Conservation (phyloP, 1,140 invertebrate genomes). For the Aphaenogaster rudis region DNA sequence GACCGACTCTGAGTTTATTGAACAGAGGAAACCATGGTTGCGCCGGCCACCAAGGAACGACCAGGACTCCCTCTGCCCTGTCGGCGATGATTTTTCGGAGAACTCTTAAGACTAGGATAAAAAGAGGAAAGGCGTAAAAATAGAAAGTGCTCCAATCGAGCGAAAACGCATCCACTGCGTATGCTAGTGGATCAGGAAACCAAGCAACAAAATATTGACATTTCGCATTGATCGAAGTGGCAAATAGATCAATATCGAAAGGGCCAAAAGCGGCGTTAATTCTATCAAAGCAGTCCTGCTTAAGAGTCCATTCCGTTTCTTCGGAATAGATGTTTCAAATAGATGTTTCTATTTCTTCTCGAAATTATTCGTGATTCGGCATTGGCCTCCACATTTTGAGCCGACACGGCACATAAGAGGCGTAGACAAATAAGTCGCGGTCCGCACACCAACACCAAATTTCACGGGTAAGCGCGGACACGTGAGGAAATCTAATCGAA, state of each 20-base stretch:
- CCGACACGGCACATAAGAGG: constrained; percentile 1
- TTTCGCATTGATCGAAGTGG: constrained; percentile 6
- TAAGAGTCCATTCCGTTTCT: constrained; percentile 28
- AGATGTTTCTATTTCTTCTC: too few relatives aligned
- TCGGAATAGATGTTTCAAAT: not conserved
- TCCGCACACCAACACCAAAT: constrained; percentile 6
- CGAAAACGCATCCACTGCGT: constrained; percentile 22
- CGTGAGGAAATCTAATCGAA: not conserved
- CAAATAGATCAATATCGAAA: constrained; percentile 37
- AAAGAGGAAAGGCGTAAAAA: constrained; percentile 40
- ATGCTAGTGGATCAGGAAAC: not conserved
- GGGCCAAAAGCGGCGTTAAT: not conserved
- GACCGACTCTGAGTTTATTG: not conserved
- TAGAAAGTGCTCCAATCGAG: not conserved
- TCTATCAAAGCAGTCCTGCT: not conserved
- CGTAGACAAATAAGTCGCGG: constrained; percentile 1
- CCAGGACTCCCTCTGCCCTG: not conserved
- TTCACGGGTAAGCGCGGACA: not conserved
- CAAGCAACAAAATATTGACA: constrained; percentile 26
- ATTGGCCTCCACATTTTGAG: not conserved
- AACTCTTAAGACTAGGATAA: constrained; percentile 1
- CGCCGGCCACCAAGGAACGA: constrained; percentile 10
- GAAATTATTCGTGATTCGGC: not conserved
- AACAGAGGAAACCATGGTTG: constrained; percentile 43
- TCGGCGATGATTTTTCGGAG: constrained; percentile 17